Evolutionary conservation across 2,797 vertebrate species (phyloP).

Genomic region (Scolopax bukidnonensis): DNA sequence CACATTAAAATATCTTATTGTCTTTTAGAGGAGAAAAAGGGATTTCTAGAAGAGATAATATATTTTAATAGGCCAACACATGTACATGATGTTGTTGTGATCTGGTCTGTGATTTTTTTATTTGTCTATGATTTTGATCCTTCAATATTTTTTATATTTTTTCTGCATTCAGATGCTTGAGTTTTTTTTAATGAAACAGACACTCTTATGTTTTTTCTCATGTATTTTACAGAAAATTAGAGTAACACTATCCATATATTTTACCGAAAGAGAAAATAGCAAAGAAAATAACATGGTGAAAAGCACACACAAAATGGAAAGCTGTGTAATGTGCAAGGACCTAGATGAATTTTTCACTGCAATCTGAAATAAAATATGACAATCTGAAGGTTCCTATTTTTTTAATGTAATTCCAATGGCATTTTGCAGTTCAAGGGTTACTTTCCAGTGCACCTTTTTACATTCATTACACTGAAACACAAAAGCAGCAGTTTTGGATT

Average conservation of each 20-base stretch:
- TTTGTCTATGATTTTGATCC: neutral
- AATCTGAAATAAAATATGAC: neutral
- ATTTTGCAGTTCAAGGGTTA: neutral
- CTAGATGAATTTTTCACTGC: neutral
- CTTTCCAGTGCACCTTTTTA: neutral
- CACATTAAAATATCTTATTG: neutral
- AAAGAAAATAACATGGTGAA: neutral
- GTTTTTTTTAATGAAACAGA: neutral
- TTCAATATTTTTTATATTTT: neutral
- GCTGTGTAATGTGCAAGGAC: neutral
- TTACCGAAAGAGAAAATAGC: neutral
- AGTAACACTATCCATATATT: neutral
- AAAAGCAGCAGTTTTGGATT: neutral
- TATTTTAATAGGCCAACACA: neutral
- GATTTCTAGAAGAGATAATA: neutral
- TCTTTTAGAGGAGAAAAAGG: neutral
- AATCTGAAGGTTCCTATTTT: neutral
- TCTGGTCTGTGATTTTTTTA: neutral
- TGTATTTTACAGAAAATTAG: neutral
- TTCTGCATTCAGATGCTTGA: neutral
- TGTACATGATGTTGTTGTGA: neutral
- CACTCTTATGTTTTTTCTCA: neutral
- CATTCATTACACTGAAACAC: neutral
- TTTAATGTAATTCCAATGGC: neutral
- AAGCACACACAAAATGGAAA: neutral